These are phyloP conservation scores for Coenonympha glycerion DNA, from an alignment of 2,888 invertebrate species.

Conservation along the genomic window DNA sequence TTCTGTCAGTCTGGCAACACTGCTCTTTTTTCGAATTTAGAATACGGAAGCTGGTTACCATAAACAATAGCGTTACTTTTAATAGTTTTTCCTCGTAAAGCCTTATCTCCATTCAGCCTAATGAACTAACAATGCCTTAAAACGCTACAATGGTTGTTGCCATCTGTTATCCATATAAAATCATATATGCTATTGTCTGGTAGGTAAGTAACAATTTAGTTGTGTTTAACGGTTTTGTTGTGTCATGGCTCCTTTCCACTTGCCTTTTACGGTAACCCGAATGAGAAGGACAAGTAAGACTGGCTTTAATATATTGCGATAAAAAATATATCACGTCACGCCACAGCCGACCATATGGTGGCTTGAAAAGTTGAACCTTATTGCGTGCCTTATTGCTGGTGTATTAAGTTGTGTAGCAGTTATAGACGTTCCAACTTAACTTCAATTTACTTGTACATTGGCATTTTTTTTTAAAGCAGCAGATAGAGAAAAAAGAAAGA, in stretches of 20 bases:
- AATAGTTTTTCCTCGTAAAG: no score
- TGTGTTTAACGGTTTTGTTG: constrained; percentile 45
- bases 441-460: background rate
- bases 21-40: no score
- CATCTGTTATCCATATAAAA: constrained; percentile 42
- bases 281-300: constrained; percentile 37
- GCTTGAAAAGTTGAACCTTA: constrained; percentile 13
- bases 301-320: constrained; percentile 33
- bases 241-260: constrained; percentile 57
- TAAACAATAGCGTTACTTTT: no score
- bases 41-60: no score
- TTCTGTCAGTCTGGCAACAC: no score
- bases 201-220: no score
- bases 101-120: background rate
- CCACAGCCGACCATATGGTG: constrained; percentile 50
- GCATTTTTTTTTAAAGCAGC: no score
- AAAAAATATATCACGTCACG: constrained; percentile 46
- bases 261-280: constrained; percentile 50
- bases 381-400: no score
- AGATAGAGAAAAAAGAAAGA: no score
- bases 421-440: background rate
- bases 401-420: background rate
- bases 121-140: constrained; percentile 12
- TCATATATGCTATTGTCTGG: constrained; percentile 41
- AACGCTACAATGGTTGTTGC: constrained; percentile 22